These are phyloP conservation scores for Kryphioiulus occultus DNA, from an alignment of 2,888 invertebrate genomes.

Conservation along the genomic window DNA sequence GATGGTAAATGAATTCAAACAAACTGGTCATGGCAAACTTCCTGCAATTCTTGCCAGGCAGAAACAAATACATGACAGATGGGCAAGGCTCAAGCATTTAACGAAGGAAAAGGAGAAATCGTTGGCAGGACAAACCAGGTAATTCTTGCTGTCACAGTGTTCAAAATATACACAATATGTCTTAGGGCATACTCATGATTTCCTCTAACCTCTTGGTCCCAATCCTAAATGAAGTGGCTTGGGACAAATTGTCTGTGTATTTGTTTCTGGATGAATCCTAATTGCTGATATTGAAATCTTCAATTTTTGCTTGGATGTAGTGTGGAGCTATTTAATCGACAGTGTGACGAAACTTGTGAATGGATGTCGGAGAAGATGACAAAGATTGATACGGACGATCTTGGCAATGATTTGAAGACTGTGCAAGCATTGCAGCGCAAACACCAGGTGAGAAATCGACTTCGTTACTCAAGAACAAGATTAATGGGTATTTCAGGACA, in stretches of 20 bases:
- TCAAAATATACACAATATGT: no score
- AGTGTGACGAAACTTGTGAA: conserved; percentile 94
- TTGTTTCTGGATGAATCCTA: no score
- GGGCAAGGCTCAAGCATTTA: conserved; percentile 75
- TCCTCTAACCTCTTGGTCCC: no score
- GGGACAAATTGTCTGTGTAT: no score
- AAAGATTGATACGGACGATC: conserved; percentile 74
- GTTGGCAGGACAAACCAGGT: conserved; percentile 87
- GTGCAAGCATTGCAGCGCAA: conserved; percentile 89
- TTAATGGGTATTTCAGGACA: no score
- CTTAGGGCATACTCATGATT: background rate
- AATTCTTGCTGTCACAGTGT: no score
- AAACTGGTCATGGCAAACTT: conserved; percentile 84
- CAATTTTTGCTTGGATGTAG: conserved; percentile 64
- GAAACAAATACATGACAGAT: conserved; percentile 82
- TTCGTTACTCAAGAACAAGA: background rate
- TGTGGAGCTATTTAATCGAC: conserved; percentile 93
- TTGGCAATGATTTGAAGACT: conserved; percentile 85
- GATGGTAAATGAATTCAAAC: conserved; percentile 83
- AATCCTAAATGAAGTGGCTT: no score
- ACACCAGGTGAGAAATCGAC: conserved; percentile 71
- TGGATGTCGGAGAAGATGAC: conserved; percentile 98
- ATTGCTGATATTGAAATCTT: conserved; percentile 42
- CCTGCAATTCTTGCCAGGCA: conserved; percentile 79
- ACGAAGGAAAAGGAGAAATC: conserved; percentile 91